Percentiles rank a stretch among this genome's conserved stretches.
Conservation (phyloP, 2,888 invertebrate species). For the Chesias legatella region DNA sequence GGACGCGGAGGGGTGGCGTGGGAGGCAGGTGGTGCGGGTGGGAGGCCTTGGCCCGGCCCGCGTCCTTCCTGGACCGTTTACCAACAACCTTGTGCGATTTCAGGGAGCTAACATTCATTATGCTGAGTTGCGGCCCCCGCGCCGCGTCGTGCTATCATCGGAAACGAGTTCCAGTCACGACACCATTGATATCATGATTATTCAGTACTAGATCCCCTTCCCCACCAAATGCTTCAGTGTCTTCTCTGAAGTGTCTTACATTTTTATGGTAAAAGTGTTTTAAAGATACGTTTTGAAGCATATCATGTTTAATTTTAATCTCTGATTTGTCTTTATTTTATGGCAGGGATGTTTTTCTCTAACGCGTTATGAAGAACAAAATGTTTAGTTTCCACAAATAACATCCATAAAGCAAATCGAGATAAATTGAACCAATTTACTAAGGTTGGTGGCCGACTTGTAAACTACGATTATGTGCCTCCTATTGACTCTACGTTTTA, state of each 20-base stretch:
- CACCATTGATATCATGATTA: background rate
- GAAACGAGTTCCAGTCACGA: background rate
- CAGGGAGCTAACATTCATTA: slow-evolving; percentile 26
- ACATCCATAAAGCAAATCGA: slow-evolving; percentile 61
- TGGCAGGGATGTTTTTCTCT: no score
- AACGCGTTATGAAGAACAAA: slow-evolving; percentile 16
- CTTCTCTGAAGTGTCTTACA: no score
- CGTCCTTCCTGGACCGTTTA: slow-evolving; percentile 59
- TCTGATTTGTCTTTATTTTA: no score
- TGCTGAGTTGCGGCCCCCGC: slow-evolving; percentile 3
- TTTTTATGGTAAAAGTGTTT: no score
- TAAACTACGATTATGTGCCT: slow-evolving; percentile 45
- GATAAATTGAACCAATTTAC: slow-evolving; percentile 64
- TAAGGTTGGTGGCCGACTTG: slow-evolving; percentile 51
- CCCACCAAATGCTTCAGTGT: no score
- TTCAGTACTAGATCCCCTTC: background rate
- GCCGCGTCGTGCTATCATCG: slow-evolving; percentile 4
- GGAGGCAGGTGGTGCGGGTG: slow-evolving; percentile 48
- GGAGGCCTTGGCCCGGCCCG: slow-evolving; percentile 59
- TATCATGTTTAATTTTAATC: no score
- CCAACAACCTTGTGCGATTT: slow-evolving; percentile 59
- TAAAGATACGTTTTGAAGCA: no score
- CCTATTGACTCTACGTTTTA: slow-evolving; percentile 43
- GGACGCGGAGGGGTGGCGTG: slow-evolving; percentile 33
- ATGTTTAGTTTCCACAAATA: slow-evolving; percentile 44